phyloP scores from a whole-genome alignment of 2,797 vertebrate genomes.

The Eleutherodactylus coqui region DNA sequence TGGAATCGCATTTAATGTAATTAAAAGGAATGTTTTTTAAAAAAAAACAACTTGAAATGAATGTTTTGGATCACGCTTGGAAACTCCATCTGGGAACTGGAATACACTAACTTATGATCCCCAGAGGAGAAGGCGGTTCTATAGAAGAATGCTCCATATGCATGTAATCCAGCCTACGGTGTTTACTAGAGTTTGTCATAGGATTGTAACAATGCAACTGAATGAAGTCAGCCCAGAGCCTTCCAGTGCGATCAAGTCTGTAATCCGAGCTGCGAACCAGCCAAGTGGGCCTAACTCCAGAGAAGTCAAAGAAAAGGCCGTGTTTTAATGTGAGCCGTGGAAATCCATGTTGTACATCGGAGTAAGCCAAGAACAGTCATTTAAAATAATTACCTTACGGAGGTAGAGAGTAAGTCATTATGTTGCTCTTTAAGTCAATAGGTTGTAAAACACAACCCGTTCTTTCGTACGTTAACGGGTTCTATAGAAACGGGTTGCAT shows the following conservation, averaged over 20 bases:
- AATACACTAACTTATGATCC: constrained; percentile 33
- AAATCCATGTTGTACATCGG: constrained; percentile 50
- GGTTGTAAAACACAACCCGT: constrained; percentile 50
- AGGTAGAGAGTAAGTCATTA: constrained; percentile 57
- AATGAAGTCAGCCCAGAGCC: constrained; percentile 57
- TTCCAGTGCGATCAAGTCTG: constrained; percentile 46
- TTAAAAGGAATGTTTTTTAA: constrained; percentile 59
- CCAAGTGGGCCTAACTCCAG: constrained; percentile 56
- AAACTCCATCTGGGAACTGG: constrained; percentile 37
- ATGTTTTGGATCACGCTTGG: constrained; percentile 40
- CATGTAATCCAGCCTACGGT: constrained; percentile 56
- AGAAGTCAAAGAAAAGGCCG: constrained; percentile 52
- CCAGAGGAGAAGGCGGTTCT: constrained; percentile 34
- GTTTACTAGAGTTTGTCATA: constrained; percentile 56
- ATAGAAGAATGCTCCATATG: constrained; percentile 42
- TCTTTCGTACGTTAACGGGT: constrained; percentile 28
- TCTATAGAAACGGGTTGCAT: constrained; percentile 40
- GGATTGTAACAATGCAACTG: constrained; percentile 55
- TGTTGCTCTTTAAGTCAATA: constrained; percentile 54
- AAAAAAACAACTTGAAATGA: constrained; percentile 51
- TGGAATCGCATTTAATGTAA: constrained; percentile 54
- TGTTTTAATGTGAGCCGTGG: constrained; percentile 54
- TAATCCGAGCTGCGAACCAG: constrained; percentile 54
- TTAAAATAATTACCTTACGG: constrained; percentile 59
- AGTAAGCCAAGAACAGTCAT: constrained; percentile 55